Base-by-base conservation (phyloP, 2,797 vertebrate species). In the Gymnocypris eckloni region DNA sequence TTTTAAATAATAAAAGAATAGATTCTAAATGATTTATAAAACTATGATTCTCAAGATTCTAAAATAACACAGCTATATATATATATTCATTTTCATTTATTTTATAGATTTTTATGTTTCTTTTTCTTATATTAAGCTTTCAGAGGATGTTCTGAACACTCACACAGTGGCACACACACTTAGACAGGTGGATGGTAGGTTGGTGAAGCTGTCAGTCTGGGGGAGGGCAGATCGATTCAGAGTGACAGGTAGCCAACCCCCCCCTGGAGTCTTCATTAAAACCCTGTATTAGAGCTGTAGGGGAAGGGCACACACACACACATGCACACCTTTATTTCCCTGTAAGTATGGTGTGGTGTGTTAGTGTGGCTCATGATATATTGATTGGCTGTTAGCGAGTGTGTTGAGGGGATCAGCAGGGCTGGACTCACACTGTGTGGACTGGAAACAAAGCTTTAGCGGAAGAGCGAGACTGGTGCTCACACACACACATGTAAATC, bases 201-300 rank as follows among this genome's bases (percentile, higher is more conserved):
- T 89, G 89, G 88, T 89, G 61, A 90, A 95, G 92, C 93, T 95
- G 94, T 94, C 95, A 94, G 92, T 95, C 95, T 93, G 64, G 33
- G 45, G 79, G 85, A 64, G 33, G 50, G 82, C 87, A 82, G 79
- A 96, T 95, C 94, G 95, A 96, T 95, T 91, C 88, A 87, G 81
- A 90, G 91, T 94, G 95, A 94, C 95, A 95, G 94, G 94, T 94
- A 93, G 88, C 92, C 93, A 92, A 95, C 95, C 94, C 91, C 91
- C n/a, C 93, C 92, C 93, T 91, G 88, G 94, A 95, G 95, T 94
- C 93, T 95, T 96, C 95, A 96, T 96, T 96, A 96, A 93, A 94
- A 91, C 88, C 93, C 69, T 92, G 93, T 92, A 94, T 94, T 94
- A 93, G 91, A 93, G 90, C 86, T 84, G 80, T 73, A 87, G 61